These are phyloP conservation scores for Kryptolebias marmoratus DNA, from an alignment of 2,113 vertebrate genomes.

Conservation along the genomic window DNA sequence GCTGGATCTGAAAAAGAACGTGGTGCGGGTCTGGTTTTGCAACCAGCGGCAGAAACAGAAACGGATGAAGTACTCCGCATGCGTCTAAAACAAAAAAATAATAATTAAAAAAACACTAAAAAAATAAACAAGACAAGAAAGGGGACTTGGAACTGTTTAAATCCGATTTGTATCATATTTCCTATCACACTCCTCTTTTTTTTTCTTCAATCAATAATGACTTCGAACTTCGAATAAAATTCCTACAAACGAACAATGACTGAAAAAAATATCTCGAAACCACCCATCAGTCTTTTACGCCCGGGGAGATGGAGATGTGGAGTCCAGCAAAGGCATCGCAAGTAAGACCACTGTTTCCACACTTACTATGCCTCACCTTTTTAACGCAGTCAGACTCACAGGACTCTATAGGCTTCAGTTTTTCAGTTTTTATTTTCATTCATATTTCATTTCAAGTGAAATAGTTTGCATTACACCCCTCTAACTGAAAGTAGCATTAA, in stretches of 20 bases:
- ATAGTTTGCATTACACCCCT: conserved; percentile 40
- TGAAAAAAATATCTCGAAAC: conserved; percentile 68
- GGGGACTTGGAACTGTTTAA: conserved; percentile 77
- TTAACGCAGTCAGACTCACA: conserved; percentile 72
- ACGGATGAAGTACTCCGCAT: conserved; percentile 98
- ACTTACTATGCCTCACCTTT: conserved; percentile 76
- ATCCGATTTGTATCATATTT: conserved; percentile 84
- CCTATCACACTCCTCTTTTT: conserved; percentile 65
- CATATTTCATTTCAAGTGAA: conserved; percentile 48
- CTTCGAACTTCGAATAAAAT: conserved; percentile 74
- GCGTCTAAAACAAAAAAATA: conserved; percentile 80
- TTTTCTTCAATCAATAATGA: conserved; percentile 80
- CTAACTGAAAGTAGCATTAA: conserved; percentile 28
- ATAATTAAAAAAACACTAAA: neutral
- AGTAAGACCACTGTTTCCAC: conserved; percentile 92
- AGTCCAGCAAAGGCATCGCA: conserved; percentile 83
- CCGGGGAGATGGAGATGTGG: conserved; percentile 75
- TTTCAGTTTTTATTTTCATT: conserved; percentile 9
- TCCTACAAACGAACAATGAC: conserved; percentile 72
- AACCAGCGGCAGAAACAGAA: conserved; percentile 99
- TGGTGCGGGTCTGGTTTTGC: conserved; percentile 99
- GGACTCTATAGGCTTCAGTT: conserved; percentile 69
- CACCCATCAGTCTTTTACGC: conserved; percentile 67
- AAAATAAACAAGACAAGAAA: neutral
- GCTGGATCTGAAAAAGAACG: conserved; percentile 99